A percentile compares a stretch with the other conserved stretches of the same genome.
Evolutionary conservation across 2,888 invertebrate genomes (phyloP).

Genomic region (Steinernema carpocapsae): DNA sequence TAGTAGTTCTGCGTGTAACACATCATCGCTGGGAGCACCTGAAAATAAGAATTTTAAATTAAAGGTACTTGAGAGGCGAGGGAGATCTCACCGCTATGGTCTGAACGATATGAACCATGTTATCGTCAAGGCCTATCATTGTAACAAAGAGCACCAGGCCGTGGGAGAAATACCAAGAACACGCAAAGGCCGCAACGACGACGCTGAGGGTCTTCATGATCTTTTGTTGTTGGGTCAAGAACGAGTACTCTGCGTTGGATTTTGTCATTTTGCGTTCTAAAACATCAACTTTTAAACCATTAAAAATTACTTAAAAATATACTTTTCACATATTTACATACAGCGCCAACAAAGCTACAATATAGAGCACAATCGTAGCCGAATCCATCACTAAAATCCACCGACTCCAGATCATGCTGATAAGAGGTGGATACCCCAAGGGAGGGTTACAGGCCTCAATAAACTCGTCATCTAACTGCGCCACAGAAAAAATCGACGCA

Average conservation of each 20-base stretch:
- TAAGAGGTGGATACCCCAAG: not conserved
- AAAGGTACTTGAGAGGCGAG: not conserved
- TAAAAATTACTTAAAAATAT: not conserved
- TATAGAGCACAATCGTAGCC: not conserved
- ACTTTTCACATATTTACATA: not conserved
- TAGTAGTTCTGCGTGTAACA: constrained; percentile 26
- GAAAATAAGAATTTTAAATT: not conserved
- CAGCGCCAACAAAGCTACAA: not conserved
- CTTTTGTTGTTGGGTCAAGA: not conserved
- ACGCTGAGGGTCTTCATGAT: not conserved
- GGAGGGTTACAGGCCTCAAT: constrained; percentile 18
- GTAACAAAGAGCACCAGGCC: not conserved
- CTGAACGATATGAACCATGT: not conserved
- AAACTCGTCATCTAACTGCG: not conserved
- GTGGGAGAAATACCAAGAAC: not conserved
- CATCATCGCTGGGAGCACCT: constrained; percentile 14
- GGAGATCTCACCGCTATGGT: not conserved
- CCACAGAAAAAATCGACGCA: not conserved
- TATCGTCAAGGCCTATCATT: not conserved
- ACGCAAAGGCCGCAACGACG: not conserved
- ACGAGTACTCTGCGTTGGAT: not conserved
- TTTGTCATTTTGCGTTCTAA: not conserved
- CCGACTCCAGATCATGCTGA: not conserved
- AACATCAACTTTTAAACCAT: not conserved
- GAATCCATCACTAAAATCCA: not conserved